Evolutionary conservation across 2,888 invertebrate species (phyloP).

Genomic region (Eumerus sabulonum): DNA sequence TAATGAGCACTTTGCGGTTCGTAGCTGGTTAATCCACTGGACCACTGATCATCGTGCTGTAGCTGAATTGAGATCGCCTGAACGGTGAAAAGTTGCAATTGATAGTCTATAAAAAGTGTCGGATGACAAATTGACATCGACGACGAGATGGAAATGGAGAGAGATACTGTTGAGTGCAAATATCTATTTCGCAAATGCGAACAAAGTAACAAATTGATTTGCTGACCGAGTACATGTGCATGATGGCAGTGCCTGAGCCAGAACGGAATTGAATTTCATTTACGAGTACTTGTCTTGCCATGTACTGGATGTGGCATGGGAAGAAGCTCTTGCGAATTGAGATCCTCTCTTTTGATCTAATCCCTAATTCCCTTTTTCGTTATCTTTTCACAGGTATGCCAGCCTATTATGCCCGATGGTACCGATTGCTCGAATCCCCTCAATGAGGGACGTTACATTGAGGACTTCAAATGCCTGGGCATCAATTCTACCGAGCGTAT

Average conservation of each 20-base stretch:
- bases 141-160: not conserved
- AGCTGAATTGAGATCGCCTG: too few relatives aligned
- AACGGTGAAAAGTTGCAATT: too few relatives aligned
- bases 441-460: slow-evolving; percentile 85
- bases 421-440: slow-evolving; percentile 81
- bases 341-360: slow-evolving; percentile 1
- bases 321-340: slow-evolving; percentile 33
- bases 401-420: slow-evolving; percentile 82
- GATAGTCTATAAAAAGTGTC: too few relatives aligned
- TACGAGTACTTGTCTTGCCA: too few relatives aligned
- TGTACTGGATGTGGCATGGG: too few relatives aligned
- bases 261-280: too few relatives aligned
- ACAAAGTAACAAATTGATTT: too few relatives aligned
- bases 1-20: slow-evolving; percentile 7
- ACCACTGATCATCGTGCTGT: too few relatives aligned
- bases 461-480: slow-evolving; percentile 84
- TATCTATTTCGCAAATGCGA: not conserved
- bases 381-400: slow-evolving; percentile 83
- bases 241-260: not conserved
- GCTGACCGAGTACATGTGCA: too few relatives aligned
- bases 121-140: too few relatives aligned
- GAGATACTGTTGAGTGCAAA: slow-evolving; percentile 1
- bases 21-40: too few relatives aligned
- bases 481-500: slow-evolving; percentile 80
- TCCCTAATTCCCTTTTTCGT: slow-evolving; percentile 27